Conservation (phyloP, 2,797 vertebrate species). For the Linurgus olivaceus region DNA sequence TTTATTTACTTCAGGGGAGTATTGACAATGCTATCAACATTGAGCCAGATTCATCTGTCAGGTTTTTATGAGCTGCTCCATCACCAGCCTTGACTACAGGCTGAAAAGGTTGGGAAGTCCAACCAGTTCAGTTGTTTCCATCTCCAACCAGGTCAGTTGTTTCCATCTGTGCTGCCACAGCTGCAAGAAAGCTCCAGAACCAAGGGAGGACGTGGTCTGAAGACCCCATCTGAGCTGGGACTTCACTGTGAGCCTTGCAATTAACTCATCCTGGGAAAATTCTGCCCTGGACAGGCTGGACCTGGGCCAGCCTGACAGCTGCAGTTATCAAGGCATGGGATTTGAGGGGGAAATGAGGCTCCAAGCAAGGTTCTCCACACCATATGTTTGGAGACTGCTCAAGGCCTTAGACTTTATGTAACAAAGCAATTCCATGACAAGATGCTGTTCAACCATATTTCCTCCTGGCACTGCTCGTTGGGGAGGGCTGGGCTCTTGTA, state of each 20-base stretch:
- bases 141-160: not conserved
- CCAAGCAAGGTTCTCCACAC: conserved; percentile 42
- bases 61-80: not conserved
- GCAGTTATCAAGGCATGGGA: not conserved
- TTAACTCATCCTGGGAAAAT: not conserved
- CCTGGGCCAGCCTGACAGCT: conserved; percentile 63
- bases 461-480: not conserved
- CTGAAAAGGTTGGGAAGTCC: not conserved
- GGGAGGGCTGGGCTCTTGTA: not conserved
- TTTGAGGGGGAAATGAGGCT: conserved; percentile 39
- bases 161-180: not conserved
- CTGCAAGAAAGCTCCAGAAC: not conserved
- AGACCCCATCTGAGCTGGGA: not conserved
- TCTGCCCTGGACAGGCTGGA: conserved; percentile 21
- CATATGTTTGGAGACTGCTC: conserved; percentile 73
- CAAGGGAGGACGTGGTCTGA: not conserved
- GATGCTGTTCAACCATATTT: conserved; percentile 61
- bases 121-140: not conserved
- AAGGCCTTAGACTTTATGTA: conserved; percentile 55
- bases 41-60: not conserved
- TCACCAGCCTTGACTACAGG: not conserved
- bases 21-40: not conserved
- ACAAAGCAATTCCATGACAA: conserved; percentile 63
- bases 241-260: not conserved
- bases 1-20: not conserved